Evolutionary conservation across 1,140 invertebrate genomes (phyloP).

Genomic region (Scaptomyza hsui): DNA sequence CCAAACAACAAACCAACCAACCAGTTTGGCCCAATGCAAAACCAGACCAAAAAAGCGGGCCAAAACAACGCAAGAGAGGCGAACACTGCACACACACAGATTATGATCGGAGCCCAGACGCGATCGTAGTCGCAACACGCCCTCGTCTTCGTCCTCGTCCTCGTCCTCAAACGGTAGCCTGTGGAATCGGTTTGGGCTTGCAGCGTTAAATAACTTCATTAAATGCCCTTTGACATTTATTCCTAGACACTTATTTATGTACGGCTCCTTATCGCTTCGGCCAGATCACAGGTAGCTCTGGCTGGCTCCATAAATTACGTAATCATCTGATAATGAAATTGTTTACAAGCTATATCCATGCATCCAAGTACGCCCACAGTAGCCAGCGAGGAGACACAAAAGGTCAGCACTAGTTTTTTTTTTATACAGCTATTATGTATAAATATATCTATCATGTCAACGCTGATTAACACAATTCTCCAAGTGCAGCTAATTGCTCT

Average conservation of each 20-base stretch:
- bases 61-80: background rate
- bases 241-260: conserved; percentile 15
- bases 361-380: conserved; percentile 64
- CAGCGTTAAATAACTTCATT: conserved; percentile 82
- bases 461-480: conserved; percentile 47
- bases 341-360: conserved; percentile 69
- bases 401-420: conserved; percentile 27
- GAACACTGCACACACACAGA: conserved; percentile 55
- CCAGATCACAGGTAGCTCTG: conserved; percentile 56
- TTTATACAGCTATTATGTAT: conserved; percentile 11
- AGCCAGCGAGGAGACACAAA: conserved; percentile 52
- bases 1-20: conserved; percentile 69
- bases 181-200: conserved; percentile 15
- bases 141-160: background rate
- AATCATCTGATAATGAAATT: conserved; percentile 80
- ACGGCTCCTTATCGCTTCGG: conserved; percentile 36
- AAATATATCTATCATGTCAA: conserved; percentile 43
- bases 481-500: conserved; percentile 68
- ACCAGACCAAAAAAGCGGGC: conserved; percentile 27
- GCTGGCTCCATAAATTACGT: conserved; percentile 68
- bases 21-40: conserved; percentile 66
- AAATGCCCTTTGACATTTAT: conserved; percentile 82
- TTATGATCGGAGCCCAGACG: conserved; percentile 58
- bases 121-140: conserved; percentile 29
- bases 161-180: conserved; percentile 26